phyloP scores from a whole-genome alignment of 2,113 vertebrate genomes.

The Phoxinus phoxinus region DNA sequence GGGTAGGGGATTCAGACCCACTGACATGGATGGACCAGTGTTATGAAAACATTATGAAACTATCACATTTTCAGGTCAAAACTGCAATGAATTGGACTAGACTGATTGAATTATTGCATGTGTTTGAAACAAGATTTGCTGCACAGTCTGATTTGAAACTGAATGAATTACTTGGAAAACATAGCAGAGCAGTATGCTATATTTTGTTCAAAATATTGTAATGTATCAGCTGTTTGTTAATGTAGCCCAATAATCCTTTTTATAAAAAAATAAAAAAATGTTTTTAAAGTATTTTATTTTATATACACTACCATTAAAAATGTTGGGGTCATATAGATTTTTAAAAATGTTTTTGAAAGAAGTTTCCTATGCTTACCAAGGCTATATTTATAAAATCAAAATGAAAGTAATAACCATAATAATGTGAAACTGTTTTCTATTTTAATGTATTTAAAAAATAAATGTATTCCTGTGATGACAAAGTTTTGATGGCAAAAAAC shows the following conservation, averaged over 20 bases:
- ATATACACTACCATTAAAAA: neutral
- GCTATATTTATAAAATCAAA: neutral
- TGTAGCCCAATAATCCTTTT: neutral
- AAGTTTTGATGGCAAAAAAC: too few species aligned
- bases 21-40: conserved; percentile 52
- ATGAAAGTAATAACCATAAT: neutral
- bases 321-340: neutral
- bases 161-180: neutral
- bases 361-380: neutral
- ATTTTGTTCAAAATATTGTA: neutral
- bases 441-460: too few species aligned
- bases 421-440: neutral
- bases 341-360: neutral
- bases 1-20: conserved; percentile 49
- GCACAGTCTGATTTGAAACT: neutral
- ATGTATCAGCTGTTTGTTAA: neutral
- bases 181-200: neutral
- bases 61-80: conserved; percentile 31
- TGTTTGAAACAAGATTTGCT: neutral
- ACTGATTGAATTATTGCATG: neutral
- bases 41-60: conserved; percentile 55
- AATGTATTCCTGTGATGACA: too few species aligned
- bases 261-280: too few species aligned
- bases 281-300: too few species aligned
- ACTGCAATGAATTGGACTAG: neutral